Evolutionary conservation across 2,113 vertebrate genomes (phyloP).

Genomic region (Macquaria australasica): DNA sequence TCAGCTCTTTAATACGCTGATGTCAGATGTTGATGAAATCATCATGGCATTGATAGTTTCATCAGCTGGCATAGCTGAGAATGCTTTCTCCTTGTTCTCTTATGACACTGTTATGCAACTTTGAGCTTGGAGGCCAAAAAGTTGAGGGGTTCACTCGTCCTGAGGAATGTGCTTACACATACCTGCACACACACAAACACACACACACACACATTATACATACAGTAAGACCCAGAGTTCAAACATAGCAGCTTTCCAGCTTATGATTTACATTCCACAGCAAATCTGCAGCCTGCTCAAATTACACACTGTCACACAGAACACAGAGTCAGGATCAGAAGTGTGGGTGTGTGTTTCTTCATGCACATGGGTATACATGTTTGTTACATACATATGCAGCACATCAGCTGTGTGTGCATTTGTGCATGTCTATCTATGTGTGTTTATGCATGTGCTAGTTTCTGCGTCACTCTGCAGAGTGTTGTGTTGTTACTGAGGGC

Average conservation of each 20-base stretch:
- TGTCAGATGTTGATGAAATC: constrained; percentile 40
- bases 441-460: background rate
- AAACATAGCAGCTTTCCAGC: constrained; percentile 32
- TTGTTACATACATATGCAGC: background rate
- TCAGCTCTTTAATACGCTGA: constrained; percentile 8
- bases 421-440: background rate
- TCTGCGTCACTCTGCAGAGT: constrained; percentile 16
- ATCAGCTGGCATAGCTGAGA: constrained; percentile 27
- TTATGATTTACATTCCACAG: constrained; percentile 70
- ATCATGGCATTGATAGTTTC: constrained; percentile 15
- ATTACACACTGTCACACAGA: constrained; percentile 46
- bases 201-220: constrained; percentile 17
- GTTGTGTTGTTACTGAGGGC: constrained; percentile 49
- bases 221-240: constrained; percentile 38
- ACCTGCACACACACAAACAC: constrained; percentile 24
- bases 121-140: constrained; percentile 13
- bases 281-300: constrained; percentile 52
- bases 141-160: constrained; percentile 16
- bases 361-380: background rate
- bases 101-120: constrained; percentile 47
- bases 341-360: constrained; percentile 20
- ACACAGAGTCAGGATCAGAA: constrained; percentile 7
- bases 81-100: constrained; percentile 26
- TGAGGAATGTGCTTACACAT: constrained; percentile 53
- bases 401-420: constrained; percentile 11